Evolutionary conservation across 1,140 invertebrate genomes (phyloP).

Genomic region (Aphaenogaster floridana): DNA sequence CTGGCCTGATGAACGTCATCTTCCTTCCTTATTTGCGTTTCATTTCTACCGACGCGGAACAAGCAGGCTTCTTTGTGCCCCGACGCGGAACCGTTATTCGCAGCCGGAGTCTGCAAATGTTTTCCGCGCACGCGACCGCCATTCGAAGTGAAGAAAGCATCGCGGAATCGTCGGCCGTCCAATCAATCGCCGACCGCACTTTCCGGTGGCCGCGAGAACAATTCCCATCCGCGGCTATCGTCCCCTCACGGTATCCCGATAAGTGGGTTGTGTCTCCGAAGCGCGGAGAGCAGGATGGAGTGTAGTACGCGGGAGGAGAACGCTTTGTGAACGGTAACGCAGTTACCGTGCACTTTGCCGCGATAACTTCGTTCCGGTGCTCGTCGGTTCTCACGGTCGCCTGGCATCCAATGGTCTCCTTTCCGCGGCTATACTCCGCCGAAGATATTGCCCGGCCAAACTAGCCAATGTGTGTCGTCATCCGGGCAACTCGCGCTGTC

Average conservation of each 20-base stretch:
- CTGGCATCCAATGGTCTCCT: conserved; percentile 67
- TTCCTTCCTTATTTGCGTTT: conserved; percentile 56
- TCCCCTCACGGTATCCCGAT: conserved; percentile 15
- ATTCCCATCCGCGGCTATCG: conserved; percentile 60
- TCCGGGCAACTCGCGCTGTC: conserved; percentile 27
- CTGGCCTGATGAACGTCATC: conserved; percentile 6
- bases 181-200: conserved; percentile 62
- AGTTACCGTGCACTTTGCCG: conserved; percentile 86
- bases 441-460: conserved; percentile 62
- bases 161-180: conserved; percentile 47
- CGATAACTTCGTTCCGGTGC: conserved; percentile 83
- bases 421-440: conserved; percentile 50
- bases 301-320: conserved; percentile 63
- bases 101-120: conserved; percentile 48
- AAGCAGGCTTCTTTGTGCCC: conserved; percentile 35
- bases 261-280: conserved; percentile 55
- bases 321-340: conserved; percentile 84
- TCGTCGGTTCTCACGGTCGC: conserved; percentile 58
- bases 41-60: conserved; percentile 40
- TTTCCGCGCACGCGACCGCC: conserved; percentile 59
- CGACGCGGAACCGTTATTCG: neutral
- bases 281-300: conserved; percentile 64
- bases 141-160: conserved; percentile 24
- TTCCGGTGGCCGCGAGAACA: conserved; percentile 58
- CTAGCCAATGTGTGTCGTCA: conserved; percentile 64